Evolutionary conservation across 2,113 vertebrate species (phyloP).

Genomic region (Vidua macroura): DNA sequence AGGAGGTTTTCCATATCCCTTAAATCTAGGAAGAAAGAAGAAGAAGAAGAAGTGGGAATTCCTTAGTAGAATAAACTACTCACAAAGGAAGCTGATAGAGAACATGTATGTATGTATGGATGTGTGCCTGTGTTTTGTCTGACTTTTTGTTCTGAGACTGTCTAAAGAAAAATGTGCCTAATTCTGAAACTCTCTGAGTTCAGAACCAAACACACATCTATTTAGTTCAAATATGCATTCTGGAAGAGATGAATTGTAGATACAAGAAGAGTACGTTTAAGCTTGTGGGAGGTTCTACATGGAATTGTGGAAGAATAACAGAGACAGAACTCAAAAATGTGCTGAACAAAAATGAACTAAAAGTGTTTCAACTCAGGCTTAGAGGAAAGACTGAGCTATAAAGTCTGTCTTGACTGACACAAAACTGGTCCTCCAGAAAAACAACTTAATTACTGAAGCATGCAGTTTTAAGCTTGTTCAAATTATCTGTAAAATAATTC

Average conservation of each 20-base stretch:
- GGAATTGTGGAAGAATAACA: background rate
- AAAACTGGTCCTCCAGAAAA: background rate
- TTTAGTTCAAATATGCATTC: background rate
- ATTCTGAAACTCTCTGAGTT: background rate
- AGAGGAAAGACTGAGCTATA: background rate
- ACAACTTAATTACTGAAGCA: background rate
- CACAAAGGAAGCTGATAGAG: background rate
- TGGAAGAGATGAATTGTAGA: background rate
- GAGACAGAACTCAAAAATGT: background rate
- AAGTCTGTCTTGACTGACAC: background rate
- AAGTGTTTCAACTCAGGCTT: background rate
- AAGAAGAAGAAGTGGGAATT: background rate
- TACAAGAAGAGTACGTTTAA: background rate
- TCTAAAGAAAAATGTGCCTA: background rate
- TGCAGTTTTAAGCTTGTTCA: background rate
- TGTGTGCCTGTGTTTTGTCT: background rate
- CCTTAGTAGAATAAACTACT: background rate
- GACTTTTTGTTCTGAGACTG: background rate
- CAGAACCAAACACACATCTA: background rate
- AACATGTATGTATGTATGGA: background rate
- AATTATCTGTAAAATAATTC: background rate
- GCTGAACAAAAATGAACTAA: background rate
- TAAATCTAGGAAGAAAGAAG: background rate
- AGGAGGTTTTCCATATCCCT: background rate
- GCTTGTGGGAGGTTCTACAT: background rate